phyloP scores from a whole-genome alignment of 2,797 vertebrate genomes.

The Hippocampus kuda region DNA sequence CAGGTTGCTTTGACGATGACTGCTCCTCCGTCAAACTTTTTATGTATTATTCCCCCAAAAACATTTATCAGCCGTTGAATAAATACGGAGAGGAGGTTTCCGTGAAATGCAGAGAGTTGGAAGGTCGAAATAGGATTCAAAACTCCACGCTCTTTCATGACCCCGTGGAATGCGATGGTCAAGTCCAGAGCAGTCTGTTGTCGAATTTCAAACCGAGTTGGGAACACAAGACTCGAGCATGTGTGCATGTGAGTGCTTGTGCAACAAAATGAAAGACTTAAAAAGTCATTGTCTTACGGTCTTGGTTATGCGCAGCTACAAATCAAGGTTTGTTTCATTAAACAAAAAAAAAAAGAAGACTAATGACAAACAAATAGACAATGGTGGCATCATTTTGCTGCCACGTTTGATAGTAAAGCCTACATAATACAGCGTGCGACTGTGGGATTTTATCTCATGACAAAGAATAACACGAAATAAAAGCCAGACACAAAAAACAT shows the following conservation, averaged over 20 bases:
- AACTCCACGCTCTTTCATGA: neutral
- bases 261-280: constrained; percentile 24
- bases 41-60: neutral
- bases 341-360: constrained; percentile 10
- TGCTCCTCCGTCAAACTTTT: neutral
- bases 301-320: constrained; percentile 25
- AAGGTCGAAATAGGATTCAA: neutral
- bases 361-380: constrained; percentile 23
- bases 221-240: constrained; percentile 14
- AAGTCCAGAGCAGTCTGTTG: neutral
- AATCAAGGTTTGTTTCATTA: constrained; percentile 14
- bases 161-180: neutral
- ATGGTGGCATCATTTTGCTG: constrained; percentile 2
- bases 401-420: constrained; percentile 11
- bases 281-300: constrained; percentile 18
- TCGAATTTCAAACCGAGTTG: neutral
- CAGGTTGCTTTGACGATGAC: neutral
- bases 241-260: constrained; percentile 29
- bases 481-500: constrained; percentile 8
- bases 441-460: constrained; percentile 4
- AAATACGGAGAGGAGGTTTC: neutral
- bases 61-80: neutral
- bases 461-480: neutral
- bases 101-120: neutral
- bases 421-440: neutral